Evolutionary conservation across 2,113 vertebrate genomes (phyloP).

Genomic region (Speoplatyrhinus poulsoni): DNA sequence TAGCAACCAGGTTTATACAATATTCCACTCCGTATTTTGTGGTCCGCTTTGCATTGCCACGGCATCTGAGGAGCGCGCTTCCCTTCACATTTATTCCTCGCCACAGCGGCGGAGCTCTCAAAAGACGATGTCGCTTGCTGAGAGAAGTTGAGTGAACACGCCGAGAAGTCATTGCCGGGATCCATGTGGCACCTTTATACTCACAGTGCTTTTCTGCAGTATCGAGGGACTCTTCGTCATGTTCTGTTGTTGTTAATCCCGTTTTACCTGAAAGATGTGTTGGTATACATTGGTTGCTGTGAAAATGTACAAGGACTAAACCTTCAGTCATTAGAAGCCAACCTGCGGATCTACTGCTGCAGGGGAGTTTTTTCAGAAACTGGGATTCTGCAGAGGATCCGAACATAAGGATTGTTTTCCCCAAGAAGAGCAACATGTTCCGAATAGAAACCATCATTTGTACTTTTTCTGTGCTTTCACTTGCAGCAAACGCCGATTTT

Average conservation of each 20-base stretch:
- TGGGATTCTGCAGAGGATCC: slow-evolving; percentile 44
- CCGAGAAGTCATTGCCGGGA: slow-evolving; percentile 39
- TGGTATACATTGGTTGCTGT: slow-evolving; percentile 38
- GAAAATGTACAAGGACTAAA: slow-evolving; percentile 38
- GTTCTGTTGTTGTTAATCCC: slow-evolving; percentile 12
- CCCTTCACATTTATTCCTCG: slow-evolving; percentile 44
- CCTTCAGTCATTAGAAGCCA: slow-evolving; percentile 37
- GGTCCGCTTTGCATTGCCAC: slow-evolving; percentile 35
- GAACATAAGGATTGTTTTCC: slow-evolving; percentile 37
- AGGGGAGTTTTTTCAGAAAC: slow-evolving; percentile 36
- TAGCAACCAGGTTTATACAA: neutral
- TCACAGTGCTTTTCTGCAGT: slow-evolving; percentile 27
- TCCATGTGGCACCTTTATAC: slow-evolving; percentile 60
- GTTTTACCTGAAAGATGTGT: slow-evolving; percentile 34
- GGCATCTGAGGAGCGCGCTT: slow-evolving; percentile 54
- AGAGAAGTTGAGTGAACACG: slow-evolving; percentile 58
- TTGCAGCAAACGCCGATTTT: slow-evolving; percentile 76
- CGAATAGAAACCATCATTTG: slow-evolving; percentile 69
- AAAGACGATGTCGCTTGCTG: slow-evolving; percentile 24
- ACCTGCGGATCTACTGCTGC: slow-evolving; percentile 55
- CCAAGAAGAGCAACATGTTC: slow-evolving; percentile 68
- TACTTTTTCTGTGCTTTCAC: slow-evolving; percentile 74
- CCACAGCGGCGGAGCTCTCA: slow-evolving; percentile 26
- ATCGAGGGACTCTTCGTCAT: slow-evolving; percentile 33
- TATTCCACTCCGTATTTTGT: slow-evolving; percentile 71